Percentiles rank a stretch among this genome's conserved stretches.
phyloP scores from a whole-genome alignment of 2,113 vertebrate species.

The Tetraodon nigroviridis region DNA sequence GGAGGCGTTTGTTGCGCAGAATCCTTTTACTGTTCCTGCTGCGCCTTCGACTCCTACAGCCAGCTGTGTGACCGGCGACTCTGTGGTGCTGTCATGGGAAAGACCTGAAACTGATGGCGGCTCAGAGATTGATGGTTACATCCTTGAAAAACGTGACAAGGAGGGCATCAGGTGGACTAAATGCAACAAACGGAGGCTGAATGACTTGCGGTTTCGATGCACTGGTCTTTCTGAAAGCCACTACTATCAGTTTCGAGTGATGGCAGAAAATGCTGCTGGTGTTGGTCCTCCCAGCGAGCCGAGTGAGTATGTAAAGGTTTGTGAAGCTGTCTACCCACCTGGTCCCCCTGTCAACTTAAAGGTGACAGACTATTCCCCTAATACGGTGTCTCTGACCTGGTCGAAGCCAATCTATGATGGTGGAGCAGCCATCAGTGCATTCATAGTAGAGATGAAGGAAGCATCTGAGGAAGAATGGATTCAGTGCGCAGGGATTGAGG shows the following conservation, averaged over 20 bases:
- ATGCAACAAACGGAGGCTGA: constrained; percentile 93
- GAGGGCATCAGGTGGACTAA: constrained; percentile 93
- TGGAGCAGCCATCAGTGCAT: constrained; percentile 85
- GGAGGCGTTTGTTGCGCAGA: constrained; percentile 86
- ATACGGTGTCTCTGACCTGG: constrained; percentile 88
- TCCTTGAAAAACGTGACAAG: constrained; percentile 95
- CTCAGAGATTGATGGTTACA: constrained; percentile 92
- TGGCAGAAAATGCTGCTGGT: constrained; percentile 95
- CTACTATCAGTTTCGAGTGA: constrained; percentile 92
- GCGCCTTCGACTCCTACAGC: constrained; percentile 86
- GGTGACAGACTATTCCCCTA: constrained; percentile 87
- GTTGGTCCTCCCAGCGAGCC: constrained; percentile 86
- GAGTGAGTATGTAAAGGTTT: constrained; percentile 88
- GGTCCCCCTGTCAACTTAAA: constrained; percentile 93
- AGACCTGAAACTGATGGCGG: constrained; percentile 89
- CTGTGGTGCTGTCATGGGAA: constrained; percentile 88
- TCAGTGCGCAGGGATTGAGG: constrained; percentile 80
- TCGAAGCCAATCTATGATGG: constrained; percentile 95
- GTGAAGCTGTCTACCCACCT: constrained; percentile 89
- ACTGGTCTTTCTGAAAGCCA: constrained; percentile 89
- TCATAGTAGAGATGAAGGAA: constrained; percentile 88
- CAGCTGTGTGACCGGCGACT: constrained; percentile 88
- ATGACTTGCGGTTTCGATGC: constrained; percentile 85
- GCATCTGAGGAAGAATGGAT: constrained; percentile 85
- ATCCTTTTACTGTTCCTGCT: constrained; percentile 88